phyloP scores from a whole-genome alignment of 1,140 invertebrate species.

The Pachyrhynchus sulphureomaculatus region DNA sequence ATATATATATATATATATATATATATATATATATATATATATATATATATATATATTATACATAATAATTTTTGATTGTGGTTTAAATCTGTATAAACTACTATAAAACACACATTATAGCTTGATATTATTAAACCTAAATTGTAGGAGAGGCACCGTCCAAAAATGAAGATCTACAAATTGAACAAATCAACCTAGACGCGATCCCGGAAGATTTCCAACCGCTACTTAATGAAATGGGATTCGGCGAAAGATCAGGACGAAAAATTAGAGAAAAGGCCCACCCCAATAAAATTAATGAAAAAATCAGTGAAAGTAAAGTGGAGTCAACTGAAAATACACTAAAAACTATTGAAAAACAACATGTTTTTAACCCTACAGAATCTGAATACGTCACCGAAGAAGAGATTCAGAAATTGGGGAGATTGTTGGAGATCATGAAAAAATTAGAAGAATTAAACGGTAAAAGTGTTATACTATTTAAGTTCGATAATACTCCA shows the following conservation, averaged over 20 bases:
- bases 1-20: no score
- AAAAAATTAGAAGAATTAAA: conserved; percentile 52
- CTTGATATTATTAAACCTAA: no score
- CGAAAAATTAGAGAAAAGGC: conserved; percentile 23
- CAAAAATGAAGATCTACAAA: not conserved
- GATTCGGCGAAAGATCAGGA: conserved; percentile 42
- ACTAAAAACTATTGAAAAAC: conserved; percentile 24
- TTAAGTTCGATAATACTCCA: no score
- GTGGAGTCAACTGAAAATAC: not conserved
- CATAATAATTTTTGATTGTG: no score
- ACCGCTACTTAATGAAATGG: conserved; percentile 56
- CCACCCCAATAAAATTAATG: conserved; percentile 1
- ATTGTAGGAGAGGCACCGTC: not conserved
- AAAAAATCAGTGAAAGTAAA: not conserved
- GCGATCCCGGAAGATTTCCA: conserved; percentile 56
- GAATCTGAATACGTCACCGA: conserved; percentile 41
- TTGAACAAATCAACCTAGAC: conserved; percentile 47
- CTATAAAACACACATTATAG: no score
- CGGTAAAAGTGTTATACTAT: no score
- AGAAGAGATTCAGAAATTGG: conserved; percentile 53
- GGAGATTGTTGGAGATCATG: conserved; percentile 48
- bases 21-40: no score
- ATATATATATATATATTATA: no score
- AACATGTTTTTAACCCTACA: conserved; percentile 44
- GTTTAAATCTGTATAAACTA: no score